A percentile compares a stretch with the other conserved stretches of the same genome.
These are phyloP conservation scores for Pseudomyrmex sp. DNA, from an alignment of 1,140 invertebrate species.

Conservation along the genomic window DNA sequence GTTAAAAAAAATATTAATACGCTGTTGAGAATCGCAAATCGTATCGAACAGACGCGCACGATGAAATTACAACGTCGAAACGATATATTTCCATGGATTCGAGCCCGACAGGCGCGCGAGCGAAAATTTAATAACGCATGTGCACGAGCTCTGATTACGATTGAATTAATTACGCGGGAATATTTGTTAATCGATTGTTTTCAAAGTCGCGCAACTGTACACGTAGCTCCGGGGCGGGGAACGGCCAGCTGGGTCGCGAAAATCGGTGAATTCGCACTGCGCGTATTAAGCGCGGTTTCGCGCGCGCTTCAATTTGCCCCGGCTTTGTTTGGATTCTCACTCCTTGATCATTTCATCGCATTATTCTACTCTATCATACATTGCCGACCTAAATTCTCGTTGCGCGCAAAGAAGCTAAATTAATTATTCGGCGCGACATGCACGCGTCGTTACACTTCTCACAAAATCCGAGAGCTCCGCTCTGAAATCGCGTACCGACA, in stretches of 20 bases:
- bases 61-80: constrained; percentile 58
- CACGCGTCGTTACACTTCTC: background rate
- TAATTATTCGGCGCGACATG: constrained; percentile 12
- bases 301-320: constrained; percentile 33
- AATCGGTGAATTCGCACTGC: constrained; percentile 44
- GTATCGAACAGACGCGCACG: constrained; percentile 61
- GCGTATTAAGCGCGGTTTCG: constrained; percentile 14
- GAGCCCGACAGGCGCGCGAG: constrained; percentile 21
- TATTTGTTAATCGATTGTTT: constrained; percentile 74
- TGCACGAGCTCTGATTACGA: constrained; percentile 68
- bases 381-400: background rate
- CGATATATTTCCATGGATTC: constrained; percentile 35
- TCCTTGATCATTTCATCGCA: constrained; percentile 31
- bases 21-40: constrained; percentile 66
- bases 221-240: background rate
- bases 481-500: constrained; percentile 5
- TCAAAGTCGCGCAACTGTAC: constrained; percentile 42
- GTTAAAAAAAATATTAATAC: constrained; percentile 61
- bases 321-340: background rate
- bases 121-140: constrained; percentile 72
- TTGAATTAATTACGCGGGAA: constrained; percentile 72
- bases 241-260: constrained; percentile 6
- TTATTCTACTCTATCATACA: background rate
- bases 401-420: constrained; percentile 1
- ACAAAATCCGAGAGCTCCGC: background rate